Evolutionary conservation across 2,888 invertebrate species (phyloP), one percentile per base, ranked within the genome.

Genomic region (Platynereis dumerilii): DNA sequence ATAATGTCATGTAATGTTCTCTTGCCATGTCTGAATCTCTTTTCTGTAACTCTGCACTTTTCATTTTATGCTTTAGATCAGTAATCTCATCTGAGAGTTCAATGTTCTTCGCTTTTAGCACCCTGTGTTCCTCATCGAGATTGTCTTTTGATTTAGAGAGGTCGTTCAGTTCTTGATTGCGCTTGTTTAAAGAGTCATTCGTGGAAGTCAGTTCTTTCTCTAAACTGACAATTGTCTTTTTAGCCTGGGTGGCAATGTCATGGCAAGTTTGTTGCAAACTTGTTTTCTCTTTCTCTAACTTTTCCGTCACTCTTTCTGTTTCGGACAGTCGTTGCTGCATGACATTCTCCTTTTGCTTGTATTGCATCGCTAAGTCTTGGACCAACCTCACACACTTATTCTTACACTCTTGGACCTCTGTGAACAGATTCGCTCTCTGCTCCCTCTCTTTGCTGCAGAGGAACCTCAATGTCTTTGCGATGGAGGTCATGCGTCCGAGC

Each of bases 181-280:
- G n/a, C 3, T 55, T 26, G 15, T 24, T 55, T 26, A 55, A 10
- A 55, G 28, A 7, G 5, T 48, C 52, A 20, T 60, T 48, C 5
- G 60, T 29, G 2, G 27, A 22, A 10, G 29, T 45, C n/a, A 62
- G 42, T 22, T 62, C 62, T 7, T 7, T 10, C 17, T 57, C 56
- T 44, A 62, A 27, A 5, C 56, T 44, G 15, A 56, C 62, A 22
- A 62, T 56, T 7, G 44, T 62, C 57, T 48, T 62, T 17, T 44
- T 62, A 10, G 62, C 62, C 20, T 62, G 56, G n/a, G 42, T 20
- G 17, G 56, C 56, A 45, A 62, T 62, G 44, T 62, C 62, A 29
- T 62, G 56, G 28, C 44, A 62, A 28, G 62, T 56, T 20, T 42
- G 45, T 44, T 57, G 55, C 56, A 62, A 29, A 15, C 27, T 22